Conservation (phyloP, 2,797 vertebrate species). For the Lutjanus campechanus region DNA sequence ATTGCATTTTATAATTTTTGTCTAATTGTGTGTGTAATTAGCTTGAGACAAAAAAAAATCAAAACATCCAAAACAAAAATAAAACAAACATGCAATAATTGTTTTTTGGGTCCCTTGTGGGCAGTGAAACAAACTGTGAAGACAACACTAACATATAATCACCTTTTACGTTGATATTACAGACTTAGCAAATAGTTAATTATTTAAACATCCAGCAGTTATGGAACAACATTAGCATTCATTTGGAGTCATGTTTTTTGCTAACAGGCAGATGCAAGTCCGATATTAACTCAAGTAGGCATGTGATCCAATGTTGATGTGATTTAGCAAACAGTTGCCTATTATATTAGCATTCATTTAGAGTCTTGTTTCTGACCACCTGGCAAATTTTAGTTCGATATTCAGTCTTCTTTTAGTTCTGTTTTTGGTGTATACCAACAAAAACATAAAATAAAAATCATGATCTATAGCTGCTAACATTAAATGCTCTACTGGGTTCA, state of each 20-base stretch:
- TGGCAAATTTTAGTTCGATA: too few relatives aligned
- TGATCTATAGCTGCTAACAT: neutral
- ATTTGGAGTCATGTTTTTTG: neutral
- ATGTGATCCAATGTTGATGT: neutral
- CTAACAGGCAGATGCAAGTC: neutral
- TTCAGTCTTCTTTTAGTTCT: too few relatives aligned
- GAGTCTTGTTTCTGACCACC: too few relatives aligned
- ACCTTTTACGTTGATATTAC: neutral
- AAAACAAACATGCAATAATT: neutral
- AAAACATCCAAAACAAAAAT: neutral
- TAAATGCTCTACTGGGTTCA: neutral
- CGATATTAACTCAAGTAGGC: neutral
- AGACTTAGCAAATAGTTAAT: too few relatives aligned
- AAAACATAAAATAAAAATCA: neutral
- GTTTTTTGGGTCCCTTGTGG: neutral
- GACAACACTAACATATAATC: neutral
- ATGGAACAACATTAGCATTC: neutral
- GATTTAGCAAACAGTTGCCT: neutral
- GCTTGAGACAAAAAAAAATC: neutral
- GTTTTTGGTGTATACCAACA: neutral
- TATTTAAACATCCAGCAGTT: neutral
- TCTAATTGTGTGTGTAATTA: neutral
- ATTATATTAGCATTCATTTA: constrained; percentile 5
- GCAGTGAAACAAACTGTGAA: neutral
- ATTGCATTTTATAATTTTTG: neutral